Conservation (phyloP, 2,797 vertebrate species). For the Hypotaenidia philippensis region DNA sequence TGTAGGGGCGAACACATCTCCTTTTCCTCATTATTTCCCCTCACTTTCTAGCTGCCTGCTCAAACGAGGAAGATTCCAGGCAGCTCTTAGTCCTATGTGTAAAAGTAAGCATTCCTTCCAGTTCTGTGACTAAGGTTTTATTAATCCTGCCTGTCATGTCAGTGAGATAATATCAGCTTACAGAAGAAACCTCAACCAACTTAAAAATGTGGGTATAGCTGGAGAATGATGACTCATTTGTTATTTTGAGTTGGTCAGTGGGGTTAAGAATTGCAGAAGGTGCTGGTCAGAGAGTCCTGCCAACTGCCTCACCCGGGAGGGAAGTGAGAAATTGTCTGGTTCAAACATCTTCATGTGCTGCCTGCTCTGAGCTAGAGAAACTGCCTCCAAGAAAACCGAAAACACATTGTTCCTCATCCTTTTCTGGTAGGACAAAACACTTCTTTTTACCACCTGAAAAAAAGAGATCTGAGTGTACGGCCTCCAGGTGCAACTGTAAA, state of each 20-base stretch:
- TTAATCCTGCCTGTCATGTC: neutral
- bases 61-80: slow-evolving; percentile 23
- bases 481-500: neutral
- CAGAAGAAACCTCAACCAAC: neutral
- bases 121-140: slow-evolving; percentile 10
- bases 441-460: neutral
- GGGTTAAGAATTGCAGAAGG: neutral
- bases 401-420: neutral
- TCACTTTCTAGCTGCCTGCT: slow-evolving; percentile 42
- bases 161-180: slow-evolving; percentile 7
- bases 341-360: neutral
- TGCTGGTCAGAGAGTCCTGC: neutral
- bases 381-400: neutral
- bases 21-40: slow-evolving; percentile 55
- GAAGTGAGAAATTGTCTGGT: neutral
- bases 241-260: neutral
- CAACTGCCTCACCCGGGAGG: neutral
- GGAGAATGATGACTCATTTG: neutral
- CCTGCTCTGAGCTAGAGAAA: neutral
- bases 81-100: neutral
- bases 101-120: slow-evolving; percentile 9
- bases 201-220: neutral
- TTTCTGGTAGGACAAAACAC: neutral
- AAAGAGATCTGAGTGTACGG: neutral
- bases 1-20: slow-evolving; percentile 28